phyloP scores from a whole-genome alignment of 1,140 invertebrate genomes.

The Drosophila aff. region DNA sequence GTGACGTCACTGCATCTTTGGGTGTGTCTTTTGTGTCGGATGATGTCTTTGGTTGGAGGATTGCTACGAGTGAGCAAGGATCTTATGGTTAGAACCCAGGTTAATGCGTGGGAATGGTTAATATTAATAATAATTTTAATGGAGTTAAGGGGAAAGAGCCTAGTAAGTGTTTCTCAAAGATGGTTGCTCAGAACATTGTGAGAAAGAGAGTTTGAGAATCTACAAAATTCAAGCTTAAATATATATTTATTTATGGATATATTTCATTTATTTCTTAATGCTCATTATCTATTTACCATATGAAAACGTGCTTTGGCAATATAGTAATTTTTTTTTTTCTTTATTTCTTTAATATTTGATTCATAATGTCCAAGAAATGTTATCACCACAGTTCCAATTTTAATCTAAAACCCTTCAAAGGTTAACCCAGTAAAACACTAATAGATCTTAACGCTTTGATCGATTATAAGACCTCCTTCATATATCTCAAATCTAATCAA shows the following conservation, averaged over 20 bases:
- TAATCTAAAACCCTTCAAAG: background rate
- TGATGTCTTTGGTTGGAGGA: background rate
- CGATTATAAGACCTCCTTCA: background rate
- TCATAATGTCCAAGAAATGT: background rate
- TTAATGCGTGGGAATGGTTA: background rate
- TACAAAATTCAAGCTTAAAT: no score
- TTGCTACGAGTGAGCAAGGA: background rate
- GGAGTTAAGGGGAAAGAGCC: background rate
- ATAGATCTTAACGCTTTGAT: background rate
- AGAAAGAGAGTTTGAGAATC: background rate
- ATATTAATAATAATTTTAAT: background rate
- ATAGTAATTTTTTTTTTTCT: no score
- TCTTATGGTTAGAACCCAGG: background rate
- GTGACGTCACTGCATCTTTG: constrained; percentile 56
- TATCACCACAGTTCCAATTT: background rate
- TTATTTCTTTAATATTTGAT: no score
- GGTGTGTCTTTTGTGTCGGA: constrained; percentile 11
- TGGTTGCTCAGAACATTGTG: background rate
- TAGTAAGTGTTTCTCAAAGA: background rate
- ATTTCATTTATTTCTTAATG: no score
- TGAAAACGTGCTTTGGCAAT: no score
- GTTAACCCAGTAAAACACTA: no score
- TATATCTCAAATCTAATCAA: constrained; percentile 5
- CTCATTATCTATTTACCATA: no score
- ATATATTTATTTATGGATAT: no score